Base-by-base conservation (phyloP, 2,888 invertebrate genomes). In the Pyrochroa serraticornis region DNA sequence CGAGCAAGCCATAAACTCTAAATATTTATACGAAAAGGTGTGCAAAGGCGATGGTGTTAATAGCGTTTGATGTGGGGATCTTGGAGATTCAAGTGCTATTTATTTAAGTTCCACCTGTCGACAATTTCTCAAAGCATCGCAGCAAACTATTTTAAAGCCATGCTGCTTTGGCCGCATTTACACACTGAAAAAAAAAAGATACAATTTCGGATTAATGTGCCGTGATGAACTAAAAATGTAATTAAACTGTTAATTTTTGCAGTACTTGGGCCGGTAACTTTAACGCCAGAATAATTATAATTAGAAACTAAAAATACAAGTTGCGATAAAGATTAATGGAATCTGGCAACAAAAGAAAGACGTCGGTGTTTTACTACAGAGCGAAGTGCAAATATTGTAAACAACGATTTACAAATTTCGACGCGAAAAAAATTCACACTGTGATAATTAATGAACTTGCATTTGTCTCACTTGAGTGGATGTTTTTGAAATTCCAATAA, bases 81-180 rank as follows among this genome's bases (percentile, higher is more conserved):
- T 22, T 5, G 10, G 42, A 57, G 10, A 48, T 45, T 42, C 46
- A 10, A 38, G 43, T 52, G 36, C 50, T 58, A 52, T 58, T 58
- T 58, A 58, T 58, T 52, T 33, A 39, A 46, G 9, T 10, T 51
- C 49, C 58, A 58, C 58, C 58, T 58, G 58, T 45, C 53, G 39
- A 30, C 43, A 14, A 53, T 58, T 53, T 58, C 44, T 58, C 53
- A 58, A 8, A 30, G 39, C 12, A 48, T 12, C 22, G n/a, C 9
- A n/a, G 7, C 6, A 8, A 39, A 48, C 48, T 39, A 48, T 48
- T 48, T 48, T 38, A 48, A 9, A 38, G 30, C 6, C 31, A 32
- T 9, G 30, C 32, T 10, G 30, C 36, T 50, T 57, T 50, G 45
- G 48, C 57, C 38, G 10, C 41, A 44, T 44, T 44, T 33, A 6